phyloP scores from a whole-genome alignment of 2,797 vertebrate genomes.

The Sus cebifrons region DNA sequence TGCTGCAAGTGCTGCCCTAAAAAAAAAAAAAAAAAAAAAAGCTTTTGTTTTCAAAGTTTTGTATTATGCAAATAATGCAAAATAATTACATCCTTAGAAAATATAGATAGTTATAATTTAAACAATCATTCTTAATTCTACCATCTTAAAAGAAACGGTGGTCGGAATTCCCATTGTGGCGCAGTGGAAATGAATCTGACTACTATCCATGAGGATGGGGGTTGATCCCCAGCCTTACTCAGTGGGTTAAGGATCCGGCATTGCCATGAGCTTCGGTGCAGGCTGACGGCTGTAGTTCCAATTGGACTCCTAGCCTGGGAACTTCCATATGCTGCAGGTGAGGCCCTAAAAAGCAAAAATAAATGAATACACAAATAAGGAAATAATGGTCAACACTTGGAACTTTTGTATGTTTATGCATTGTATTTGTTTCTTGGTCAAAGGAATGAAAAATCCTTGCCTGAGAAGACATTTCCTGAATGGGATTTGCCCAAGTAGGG shows the following conservation, averaged over 20 bases:
- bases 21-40: not conserved
- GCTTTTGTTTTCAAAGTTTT: constrained; percentile 3
- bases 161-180: too few relatives aligned
- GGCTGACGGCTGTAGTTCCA: too few relatives aligned
- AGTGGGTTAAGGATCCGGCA: too few relatives aligned
- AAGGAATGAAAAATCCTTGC: not conserved
- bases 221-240: too few relatives aligned
- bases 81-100: constrained; percentile 27
- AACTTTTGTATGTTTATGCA: not conserved
- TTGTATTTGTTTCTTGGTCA: not conserved
- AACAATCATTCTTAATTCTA: not conserved
- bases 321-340: too few relatives aligned
- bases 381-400: not conserved
- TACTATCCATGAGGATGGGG: too few relatives aligned
- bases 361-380: too few relatives aligned
- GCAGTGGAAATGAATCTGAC: too few relatives aligned
- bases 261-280: too few relatives aligned
- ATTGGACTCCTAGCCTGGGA: too few relatives aligned
- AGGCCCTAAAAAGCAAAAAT: too few relatives aligned
- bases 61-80: constrained; percentile 21
- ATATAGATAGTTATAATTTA: not conserved
- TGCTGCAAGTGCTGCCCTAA: too few relatives aligned
- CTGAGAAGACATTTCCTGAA: not conserved
- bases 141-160: not conserved
- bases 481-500: not conserved